Conservation (phyloP, 2,888 invertebrate species). For the Cerastis rubricosa region DNA sequence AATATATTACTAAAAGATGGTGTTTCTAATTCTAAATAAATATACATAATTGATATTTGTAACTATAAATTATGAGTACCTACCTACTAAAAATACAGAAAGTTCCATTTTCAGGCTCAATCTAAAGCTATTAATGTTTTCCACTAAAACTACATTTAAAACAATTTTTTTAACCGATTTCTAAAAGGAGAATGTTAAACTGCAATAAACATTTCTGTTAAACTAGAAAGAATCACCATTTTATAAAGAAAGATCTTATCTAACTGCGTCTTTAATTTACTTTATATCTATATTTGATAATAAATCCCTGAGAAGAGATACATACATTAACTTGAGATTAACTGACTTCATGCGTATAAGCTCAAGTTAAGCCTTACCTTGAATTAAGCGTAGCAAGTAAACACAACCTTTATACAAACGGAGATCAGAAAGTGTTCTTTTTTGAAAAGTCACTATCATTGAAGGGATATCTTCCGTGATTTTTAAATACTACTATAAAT, state of each 20-base stretch:
- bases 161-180: not conserved
- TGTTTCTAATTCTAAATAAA: not conserved
- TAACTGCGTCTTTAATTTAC: slow-evolving; percentile 10
- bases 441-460: no score
- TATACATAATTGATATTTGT: not conserved
- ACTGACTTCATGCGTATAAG: slow-evolving; percentile 23
- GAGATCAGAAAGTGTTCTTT: slow-evolving; percentile 5
- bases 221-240: slow-evolving; percentile 9
- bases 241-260: slow-evolving; percentile 23
- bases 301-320: slow-evolving; percentile 34
- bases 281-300: slow-evolving; percentile 28
- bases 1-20: not conserved
- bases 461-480: no score
- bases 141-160: slow-evolving; percentile 5
- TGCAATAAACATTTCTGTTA: not conserved
- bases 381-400: not conserved
- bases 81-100: not conserved
- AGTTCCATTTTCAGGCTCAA: not conserved
- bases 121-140: not conserved
- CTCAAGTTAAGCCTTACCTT: slow-evolving; percentile 7
- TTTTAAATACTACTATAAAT: no score
- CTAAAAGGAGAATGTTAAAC: not conserved
- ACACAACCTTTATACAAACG: not conserved
- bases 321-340: slow-evolving; percentile 31
- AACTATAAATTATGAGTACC: not conserved